Evolutionary conservation across 2,888 invertebrate genomes (phyloP).

Genomic region (Himalopsyche tibetana): DNA sequence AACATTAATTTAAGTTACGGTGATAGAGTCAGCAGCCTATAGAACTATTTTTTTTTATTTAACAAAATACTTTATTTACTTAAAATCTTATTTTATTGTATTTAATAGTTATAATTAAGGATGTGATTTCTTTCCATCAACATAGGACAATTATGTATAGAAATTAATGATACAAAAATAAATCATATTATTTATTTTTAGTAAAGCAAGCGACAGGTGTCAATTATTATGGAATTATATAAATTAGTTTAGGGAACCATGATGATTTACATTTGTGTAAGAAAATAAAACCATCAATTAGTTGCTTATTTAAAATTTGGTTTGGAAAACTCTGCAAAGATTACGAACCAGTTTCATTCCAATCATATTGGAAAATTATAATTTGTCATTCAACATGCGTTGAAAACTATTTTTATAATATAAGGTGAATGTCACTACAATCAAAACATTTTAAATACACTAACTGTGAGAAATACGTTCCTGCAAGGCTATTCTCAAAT

Average conservation of each 20-base stretch:
- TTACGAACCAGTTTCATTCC: background rate
- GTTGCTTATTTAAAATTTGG: too few species aligned
- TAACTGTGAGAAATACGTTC: too few species aligned
- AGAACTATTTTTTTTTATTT: too few species aligned
- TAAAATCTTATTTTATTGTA: background rate
- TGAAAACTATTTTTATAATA: too few species aligned
- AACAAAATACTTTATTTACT: too few species aligned
- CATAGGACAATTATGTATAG: background rate
- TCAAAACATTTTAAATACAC: too few species aligned
- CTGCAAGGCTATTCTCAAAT: too few species aligned
- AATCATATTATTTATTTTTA: constrained; percentile 18
- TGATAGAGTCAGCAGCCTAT: too few species aligned
- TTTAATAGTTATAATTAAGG: background rate
- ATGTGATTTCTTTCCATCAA: constrained; percentile 1
- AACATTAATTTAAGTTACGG: too few species aligned
- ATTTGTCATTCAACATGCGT: too few species aligned
- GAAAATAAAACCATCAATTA: background rate
- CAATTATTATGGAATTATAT: constrained; percentile 34
- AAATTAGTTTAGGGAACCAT: constrained; percentile 23
- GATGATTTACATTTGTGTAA: constrained; percentile 8
- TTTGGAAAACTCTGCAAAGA: background rate
- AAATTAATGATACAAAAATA: background rate
- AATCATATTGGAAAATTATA: background rate
- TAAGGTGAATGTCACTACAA: too few species aligned
- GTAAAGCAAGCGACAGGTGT: background rate